These are phyloP conservation scores for Nysson spinosus DNA, from an alignment of 2,888 invertebrate genomes.

Conservation along the genomic window DNA sequence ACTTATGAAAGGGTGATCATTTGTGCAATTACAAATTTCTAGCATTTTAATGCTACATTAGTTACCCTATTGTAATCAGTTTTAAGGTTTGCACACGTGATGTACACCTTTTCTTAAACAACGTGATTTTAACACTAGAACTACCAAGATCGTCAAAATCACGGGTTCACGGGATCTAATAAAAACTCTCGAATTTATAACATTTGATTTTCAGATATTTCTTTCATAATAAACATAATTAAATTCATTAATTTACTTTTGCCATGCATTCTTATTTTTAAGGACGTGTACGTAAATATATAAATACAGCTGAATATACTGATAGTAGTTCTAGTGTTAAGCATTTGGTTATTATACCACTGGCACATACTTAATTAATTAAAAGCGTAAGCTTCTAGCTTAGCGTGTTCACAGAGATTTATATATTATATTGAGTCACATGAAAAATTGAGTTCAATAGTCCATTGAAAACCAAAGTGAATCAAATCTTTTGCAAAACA, in stretches of 20 bases:
- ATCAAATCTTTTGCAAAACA: conserved; percentile 42
- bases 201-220: no score
- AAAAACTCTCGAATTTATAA: no score
- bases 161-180: no score
- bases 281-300: no score
- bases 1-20: conserved; percentile 12
- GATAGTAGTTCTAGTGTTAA: conserved; percentile 5
- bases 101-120: conserved; percentile 16
- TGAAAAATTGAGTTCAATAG: conserved; percentile 13
- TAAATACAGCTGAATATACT: no score
- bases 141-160: no score
- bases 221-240: no score
- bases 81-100: conserved; percentile 15
- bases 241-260: no score
- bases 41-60: conserved; percentile 27
- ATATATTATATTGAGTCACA: conserved; percentile 13
- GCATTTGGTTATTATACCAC: conserved; percentile 12
- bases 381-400: conserved; percentile 20
- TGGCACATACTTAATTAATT: conserved; percentile 24
- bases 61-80: conserved; percentile 1
- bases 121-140: no score
- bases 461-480: conserved; percentile 47
- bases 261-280: no score
- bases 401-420: conserved; percentile 5
- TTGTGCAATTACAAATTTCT: conserved; percentile 9